Percentiles rank a stretch among this genome's conserved stretches.
phyloP scores from a whole-genome alignment of 2,113 vertebrate genomes.

The Stomatorhinus ivindoensis region DNA sequence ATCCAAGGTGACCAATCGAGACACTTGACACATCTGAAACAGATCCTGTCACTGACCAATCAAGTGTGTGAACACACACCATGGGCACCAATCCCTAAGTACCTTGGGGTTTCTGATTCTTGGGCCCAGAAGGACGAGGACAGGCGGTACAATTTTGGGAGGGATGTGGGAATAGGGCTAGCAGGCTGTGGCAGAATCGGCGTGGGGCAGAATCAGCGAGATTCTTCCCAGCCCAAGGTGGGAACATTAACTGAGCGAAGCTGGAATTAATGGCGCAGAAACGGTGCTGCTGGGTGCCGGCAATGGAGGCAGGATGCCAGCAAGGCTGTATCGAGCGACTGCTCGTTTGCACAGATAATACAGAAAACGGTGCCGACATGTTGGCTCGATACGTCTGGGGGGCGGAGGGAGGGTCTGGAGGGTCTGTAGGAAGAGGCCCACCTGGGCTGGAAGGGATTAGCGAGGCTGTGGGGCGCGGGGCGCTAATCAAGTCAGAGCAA shows the following conservation, averaged over 20 bases:
- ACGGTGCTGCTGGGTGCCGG: background rate
- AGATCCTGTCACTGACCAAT: background rate
- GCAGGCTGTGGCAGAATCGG: background rate
- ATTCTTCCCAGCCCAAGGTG: background rate
- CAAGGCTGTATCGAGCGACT: slow-evolving; percentile 4
- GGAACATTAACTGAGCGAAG: slow-evolving; percentile 12
- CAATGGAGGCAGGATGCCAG: slow-evolving; percentile 6
- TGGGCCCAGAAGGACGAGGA: background rate
- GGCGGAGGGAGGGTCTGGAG: background rate
- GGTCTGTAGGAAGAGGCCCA: background rate
- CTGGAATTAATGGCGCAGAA: slow-evolving; percentile 20
- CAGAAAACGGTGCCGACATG: slow-evolving; percentile 12
- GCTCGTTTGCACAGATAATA: slow-evolving; percentile 14
- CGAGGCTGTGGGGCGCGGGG: background rate
- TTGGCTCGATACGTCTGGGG: background rate
- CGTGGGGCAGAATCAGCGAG: background rate
- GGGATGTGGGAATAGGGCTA: background rate
- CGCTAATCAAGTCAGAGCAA: background rate
- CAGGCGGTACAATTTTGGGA: background rate
- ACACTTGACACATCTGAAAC: background rate
- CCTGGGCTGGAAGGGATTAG: background rate
- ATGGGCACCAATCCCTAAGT: background rate
- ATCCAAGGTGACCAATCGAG: background rate
- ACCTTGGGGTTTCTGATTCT: background rate
- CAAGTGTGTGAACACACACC: background rate